Conservation (phyloP, 2,113 vertebrate species). For the Barbus barbus region DNA sequence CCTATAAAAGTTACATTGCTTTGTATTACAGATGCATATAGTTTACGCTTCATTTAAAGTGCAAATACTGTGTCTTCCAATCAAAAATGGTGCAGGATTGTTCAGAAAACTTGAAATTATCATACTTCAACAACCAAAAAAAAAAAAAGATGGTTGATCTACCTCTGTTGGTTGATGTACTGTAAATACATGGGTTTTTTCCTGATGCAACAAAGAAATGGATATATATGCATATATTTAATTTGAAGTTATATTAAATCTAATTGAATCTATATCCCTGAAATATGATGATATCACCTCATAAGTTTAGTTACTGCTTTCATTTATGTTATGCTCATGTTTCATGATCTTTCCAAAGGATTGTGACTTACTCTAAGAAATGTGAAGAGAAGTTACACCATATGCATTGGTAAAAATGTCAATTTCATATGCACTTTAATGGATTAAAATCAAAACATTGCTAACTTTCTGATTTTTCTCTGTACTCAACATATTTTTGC, state of each 20-base stretch:
- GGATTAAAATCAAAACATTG: neutral
- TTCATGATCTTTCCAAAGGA: neutral
- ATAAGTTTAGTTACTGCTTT: neutral
- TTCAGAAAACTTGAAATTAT: neutral
- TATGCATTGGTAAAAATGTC: neutral
- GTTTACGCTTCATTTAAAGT: conserved; percentile 14
- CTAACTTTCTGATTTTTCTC: neutral
- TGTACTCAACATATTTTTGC: neutral
- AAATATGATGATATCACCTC: neutral
- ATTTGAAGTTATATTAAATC: conserved; percentile 14
- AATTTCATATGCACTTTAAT: conserved; percentile 23
- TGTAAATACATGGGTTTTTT: conserved; percentile 2
- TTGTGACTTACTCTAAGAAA: neutral
- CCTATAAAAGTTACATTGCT: conserved; percentile 4
- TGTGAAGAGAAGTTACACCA: neutral
- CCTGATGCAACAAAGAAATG: neutral
- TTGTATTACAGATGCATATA: neutral
- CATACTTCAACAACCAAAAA: neutral
- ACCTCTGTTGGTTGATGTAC: conserved; percentile 8
- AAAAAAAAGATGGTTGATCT: neutral
- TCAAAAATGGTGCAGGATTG: neutral
- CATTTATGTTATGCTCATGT: neutral
- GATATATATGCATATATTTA: neutral
- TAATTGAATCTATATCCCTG: conserved; percentile 10
- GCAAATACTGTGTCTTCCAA: conserved; percentile 16